Evolutionary conservation across 1,140 invertebrate species (phyloP), one percentile per base, ranked within the genome.

Genomic region (Catajapyx aquilonaris): DNA sequence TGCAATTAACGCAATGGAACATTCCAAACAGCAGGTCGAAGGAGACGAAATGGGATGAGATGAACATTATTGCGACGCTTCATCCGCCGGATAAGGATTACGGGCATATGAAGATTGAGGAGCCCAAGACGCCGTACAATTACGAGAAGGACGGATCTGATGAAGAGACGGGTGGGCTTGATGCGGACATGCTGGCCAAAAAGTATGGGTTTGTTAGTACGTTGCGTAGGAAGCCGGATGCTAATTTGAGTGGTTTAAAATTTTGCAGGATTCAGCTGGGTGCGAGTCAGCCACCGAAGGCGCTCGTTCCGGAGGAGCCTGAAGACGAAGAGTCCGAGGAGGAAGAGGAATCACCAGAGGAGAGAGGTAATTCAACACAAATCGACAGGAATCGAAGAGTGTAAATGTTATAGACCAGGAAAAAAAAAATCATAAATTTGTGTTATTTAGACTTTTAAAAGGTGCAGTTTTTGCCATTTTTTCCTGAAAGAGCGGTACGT

Each of bases 21-120:
- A 44, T 23, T 42, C 38, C 30, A n/a, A 38, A 21, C 48, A 53
- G 41, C 48, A 37, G 16, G 19, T 10, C 23, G 20, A 83, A 79
- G 61, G 75, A 74, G 56, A 87, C 84, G 56, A 84, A 90, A 67
- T 96, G 90, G 69, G 94, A 99, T 65, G 93, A 99, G 66, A 90
- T 96, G 76, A 99, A 98, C 61, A 97, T 99, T 43, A 68, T 97
- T 47, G 88, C 90, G 39, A 99, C 95, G 3, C 72, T 91, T 50
- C 94, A 99, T 69, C 94, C 94, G 28, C 61, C 81, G 20, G 90
- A 91, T 54, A 99, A 99, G 63, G 93, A 97, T 62, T 99, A 98
- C 62, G 94, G 94, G 7, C 88, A 94, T 52, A 98, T 98, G 88
- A 99, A 98, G 66, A 91, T 97, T 38, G 87, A 95, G 50, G 93